Evolutionary conservation across 1,140 invertebrate species (phyloP).

Genomic region (Globodera rostochiensis): DNA sequence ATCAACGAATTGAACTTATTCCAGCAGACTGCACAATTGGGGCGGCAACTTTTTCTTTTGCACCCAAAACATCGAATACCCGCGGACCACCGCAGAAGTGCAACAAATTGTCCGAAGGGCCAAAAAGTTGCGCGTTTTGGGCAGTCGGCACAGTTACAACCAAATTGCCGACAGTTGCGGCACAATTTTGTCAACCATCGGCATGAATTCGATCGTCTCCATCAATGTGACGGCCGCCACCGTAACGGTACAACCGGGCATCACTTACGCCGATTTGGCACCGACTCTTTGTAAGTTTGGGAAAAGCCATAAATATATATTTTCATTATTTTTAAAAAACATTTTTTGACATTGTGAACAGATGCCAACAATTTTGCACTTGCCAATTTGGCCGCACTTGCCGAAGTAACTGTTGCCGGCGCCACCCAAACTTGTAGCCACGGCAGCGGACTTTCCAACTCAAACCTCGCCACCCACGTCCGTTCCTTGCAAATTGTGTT

Average conservation of each 20-base stretch:
- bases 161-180: conserved; percentile 22
- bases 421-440: conserved; percentile 19
- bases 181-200: conserved; percentile 12
- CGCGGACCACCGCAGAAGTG: conserved; percentile 11
- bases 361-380: conserved; percentile 1
- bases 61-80: conserved; percentile 21
- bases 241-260: background rate
- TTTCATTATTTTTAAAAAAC: too few species aligned
- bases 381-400: conserved; percentile 17
- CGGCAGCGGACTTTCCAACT: conserved; percentile 27
- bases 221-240: background rate
- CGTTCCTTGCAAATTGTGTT: too few species aligned
- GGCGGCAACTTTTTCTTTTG: conserved; percentile 27
- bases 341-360: background rate
- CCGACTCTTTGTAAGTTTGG: conserved; percentile 2
- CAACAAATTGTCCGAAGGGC: conserved; percentile 2
- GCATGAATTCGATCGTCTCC: conserved; percentile 12
- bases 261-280: conserved; percentile 30
- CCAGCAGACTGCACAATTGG: conserved; percentile 8
- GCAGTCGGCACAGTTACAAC: conserved; percentile 21
- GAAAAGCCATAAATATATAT: too few species aligned
- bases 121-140: conserved; percentile 17
- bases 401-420: conserved; percentile 25
- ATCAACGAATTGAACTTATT: too few species aligned
- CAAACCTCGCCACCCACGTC: background rate